These are phyloP conservation scores for Noctua janthe DNA, from an alignment of 2,888 invertebrate genomes.

Conservation along the genomic window DNA sequence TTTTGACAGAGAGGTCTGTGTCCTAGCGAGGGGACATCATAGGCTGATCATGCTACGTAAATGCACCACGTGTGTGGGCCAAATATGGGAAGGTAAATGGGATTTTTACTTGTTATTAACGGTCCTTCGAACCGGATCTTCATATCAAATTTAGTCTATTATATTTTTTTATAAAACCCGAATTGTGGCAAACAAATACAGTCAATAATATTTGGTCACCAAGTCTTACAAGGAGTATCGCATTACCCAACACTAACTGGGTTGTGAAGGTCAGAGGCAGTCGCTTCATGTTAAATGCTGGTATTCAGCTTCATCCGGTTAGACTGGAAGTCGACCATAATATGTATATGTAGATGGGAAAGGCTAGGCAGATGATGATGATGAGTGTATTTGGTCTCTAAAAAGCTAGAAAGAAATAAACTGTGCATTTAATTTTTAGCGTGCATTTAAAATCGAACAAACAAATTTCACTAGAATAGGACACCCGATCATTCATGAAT, in stretches of 20 bases:
- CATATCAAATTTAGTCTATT: not conserved
- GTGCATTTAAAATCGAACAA: not conserved
- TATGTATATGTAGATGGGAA: not conserved
- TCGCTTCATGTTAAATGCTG: not conserved
- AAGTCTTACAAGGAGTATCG: not conserved
- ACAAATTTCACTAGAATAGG: not conserved
- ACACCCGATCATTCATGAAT: conserved; percentile 54
- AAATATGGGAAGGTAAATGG: not conserved
- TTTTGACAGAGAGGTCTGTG: not conserved
- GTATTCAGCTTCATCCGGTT: not conserved
- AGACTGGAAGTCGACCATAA: not conserved
- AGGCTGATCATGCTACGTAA: not conserved
- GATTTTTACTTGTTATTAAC: not conserved
- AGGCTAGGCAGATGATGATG: not conserved
- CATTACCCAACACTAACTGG: not conserved
- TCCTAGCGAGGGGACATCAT: not conserved
- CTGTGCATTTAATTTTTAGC: not conserved
- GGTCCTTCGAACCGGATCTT: not conserved
- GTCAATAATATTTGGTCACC: not conserved
- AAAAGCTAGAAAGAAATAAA: not conserved
- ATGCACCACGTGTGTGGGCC: not conserved
- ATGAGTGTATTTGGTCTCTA: not conserved
- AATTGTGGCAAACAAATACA: not conserved
- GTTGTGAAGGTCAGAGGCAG: not conserved
- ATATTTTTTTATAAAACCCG: not conserved